phyloP scores from a whole-genome alignment of 2,113 vertebrate genomes.

The Sterrhoptilus dennistouni region DNA sequence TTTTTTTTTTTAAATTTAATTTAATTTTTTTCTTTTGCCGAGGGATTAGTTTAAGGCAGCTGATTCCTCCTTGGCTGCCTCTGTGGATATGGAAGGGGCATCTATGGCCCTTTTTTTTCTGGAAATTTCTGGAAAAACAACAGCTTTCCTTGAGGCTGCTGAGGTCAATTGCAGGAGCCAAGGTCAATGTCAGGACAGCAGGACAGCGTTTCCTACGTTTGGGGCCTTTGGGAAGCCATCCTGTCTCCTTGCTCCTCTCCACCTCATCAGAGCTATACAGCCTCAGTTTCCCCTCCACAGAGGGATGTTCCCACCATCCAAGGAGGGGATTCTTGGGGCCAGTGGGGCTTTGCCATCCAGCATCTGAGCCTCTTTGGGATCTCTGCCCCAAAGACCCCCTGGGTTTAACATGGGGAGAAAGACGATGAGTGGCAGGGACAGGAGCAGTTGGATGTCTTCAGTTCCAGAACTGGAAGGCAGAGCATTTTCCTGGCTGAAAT shows the following conservation, averaged over 20 bases:
- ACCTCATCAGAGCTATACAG: not conserved
- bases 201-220: not conserved
- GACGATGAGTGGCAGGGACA: not conserved
- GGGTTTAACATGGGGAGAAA: not conserved
- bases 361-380: fast-evolving
- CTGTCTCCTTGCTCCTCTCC: no score
- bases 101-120: no score
- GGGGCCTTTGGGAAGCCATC: fast-evolving
- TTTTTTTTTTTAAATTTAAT: no score
- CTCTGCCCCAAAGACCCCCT: not conserved
- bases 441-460: not conserved
- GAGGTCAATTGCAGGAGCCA: not conserved
- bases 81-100: not conserved
- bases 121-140: conserved; percentile 10
- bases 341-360: fast-evolving
- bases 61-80: not conserved
- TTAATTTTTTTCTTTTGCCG: not conserved
- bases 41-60: not conserved
- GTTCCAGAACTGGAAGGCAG: not conserved
- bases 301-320: not conserved
- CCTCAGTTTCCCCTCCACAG: not conserved
- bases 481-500: fast-evolving
- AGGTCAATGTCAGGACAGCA: not conserved
- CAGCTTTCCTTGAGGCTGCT: not conserved
- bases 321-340: no score